Conservation (phyloP, 2,797 vertebrate species). For the Myiotriccus ornatus region DNA sequence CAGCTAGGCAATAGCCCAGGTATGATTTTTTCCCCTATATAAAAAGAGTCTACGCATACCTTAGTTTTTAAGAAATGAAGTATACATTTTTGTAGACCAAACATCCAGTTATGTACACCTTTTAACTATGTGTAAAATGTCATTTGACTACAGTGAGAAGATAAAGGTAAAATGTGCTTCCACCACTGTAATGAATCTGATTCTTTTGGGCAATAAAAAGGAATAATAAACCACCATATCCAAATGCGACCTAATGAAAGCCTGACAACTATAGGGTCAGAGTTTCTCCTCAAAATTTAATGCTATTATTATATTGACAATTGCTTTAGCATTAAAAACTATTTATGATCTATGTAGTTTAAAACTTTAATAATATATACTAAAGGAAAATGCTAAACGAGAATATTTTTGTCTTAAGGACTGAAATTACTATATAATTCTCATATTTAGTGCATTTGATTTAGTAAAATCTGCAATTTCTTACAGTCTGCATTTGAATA, state of each 20-base stretch:
- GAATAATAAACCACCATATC: neutral
- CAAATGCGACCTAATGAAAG: neutral
- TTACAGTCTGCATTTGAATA: neutral
- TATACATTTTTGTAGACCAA: neutral
- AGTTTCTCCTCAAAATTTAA: neutral
- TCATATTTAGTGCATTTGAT: neutral
- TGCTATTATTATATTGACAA: neutral
- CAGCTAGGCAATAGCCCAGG: neutral
- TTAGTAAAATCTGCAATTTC: neutral
- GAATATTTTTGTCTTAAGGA: neutral
- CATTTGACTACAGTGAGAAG: neutral
- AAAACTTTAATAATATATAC: neutral
- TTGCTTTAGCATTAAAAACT: neutral
- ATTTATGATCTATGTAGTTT: neutral
- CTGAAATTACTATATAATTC: neutral
- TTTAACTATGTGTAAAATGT: neutral
- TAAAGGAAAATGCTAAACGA: neutral
- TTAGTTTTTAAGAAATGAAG: neutral
- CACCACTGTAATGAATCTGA: accelerated
- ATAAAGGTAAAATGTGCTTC: neutral
- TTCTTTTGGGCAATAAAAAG: neutral
- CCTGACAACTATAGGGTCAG: neutral
- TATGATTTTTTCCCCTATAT: neutral
- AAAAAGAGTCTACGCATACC: neutral
- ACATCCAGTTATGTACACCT: neutral